phyloP scores from a whole-genome alignment of 2,888 invertebrate species.

The Cataglyphis cursor region DNA sequence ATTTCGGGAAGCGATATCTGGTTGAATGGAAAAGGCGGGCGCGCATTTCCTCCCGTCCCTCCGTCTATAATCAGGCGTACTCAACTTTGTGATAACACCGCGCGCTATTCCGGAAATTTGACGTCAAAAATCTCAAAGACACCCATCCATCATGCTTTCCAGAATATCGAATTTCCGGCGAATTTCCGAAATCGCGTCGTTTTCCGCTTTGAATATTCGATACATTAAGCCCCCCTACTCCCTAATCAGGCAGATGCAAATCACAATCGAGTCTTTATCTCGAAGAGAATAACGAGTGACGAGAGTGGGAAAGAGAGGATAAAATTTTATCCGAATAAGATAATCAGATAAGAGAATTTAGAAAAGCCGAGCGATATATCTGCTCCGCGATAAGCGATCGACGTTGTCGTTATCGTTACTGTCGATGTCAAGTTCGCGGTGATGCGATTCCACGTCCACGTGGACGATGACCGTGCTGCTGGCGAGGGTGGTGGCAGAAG shows the following conservation, averaged over 20 bases:
- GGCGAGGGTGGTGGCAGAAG: constrained; percentile 1
- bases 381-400: not conserved
- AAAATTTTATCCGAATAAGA: not conserved
- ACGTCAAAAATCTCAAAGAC: constrained; percentile 2
- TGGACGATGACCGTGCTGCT: constrained; percentile 68
- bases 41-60: constrained; percentile 62
- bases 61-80: constrained; percentile 64
- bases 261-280: not conserved
- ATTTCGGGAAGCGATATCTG: constrained; percentile 59
- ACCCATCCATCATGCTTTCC: not conserved
- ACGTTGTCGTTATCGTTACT: not conserved
- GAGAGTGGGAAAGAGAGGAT: too few relatives aligned
- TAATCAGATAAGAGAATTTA: not conserved
- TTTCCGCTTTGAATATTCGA: not conserved
- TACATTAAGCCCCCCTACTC: not conserved
- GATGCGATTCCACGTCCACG: constrained; percentile 62
- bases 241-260: not conserved
- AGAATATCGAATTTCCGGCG: constrained; percentile 24
- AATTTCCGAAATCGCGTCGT: not conserved
- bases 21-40: constrained; percentile 64
- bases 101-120: constrained; percentile 55
- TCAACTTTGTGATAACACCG: constrained; percentile 46
- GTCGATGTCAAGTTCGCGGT: constrained; percentile 69
- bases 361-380: not conserved
- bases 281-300: not conserved